Evolutionary conservation across 2,797 vertebrate species (phyloP), one percentile per base, ranked within the genome.

Genomic region (Iguana delicatissima): DNA sequence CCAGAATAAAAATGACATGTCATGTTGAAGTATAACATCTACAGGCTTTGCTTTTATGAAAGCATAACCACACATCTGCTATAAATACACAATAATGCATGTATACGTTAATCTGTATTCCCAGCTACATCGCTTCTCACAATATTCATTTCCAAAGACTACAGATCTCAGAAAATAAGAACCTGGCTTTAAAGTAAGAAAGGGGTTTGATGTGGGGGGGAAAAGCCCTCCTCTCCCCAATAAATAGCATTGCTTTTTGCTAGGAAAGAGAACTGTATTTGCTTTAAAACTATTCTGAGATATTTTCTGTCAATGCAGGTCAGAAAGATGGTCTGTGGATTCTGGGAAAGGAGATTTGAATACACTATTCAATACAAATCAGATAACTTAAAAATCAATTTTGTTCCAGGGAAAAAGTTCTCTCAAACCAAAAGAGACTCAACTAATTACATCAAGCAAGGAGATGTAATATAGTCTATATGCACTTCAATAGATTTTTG

Each of bases 301-400:
- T 94, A 93, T 95, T 92, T 93, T 93, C 94, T 94, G 95, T 93
- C 95, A 89, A 84, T 93, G 90, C 93, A 92, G 93, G 92, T 94
- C 94, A 94, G 89, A 85, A 93, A 94, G 95, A 94, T 93, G 84
- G 92, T 93, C 93, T 95, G 94, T 94, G 94, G 95, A 96, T 96
- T 95, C 90, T 92, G 92, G 89, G 92, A 91, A 93, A 95, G 94
- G 88, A 94, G 80, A 96, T 95, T 94, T 96, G 94, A 96, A 95
- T 96, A 95, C 85, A 93, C 87, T 96, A 93, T 94, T 96, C 96
- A 95, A 96, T 95, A 96, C 92, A 96, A 96, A 96, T 96, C 95
- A 96, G 94, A 96, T 96, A 96, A 95, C 95, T 95, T 93, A 92
- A 95, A 96, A 92, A 96, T 96, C 96, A 95, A 96, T 96, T 96